Evolutionary conservation across 2,888 invertebrate genomes (phyloP).

Genomic region (Flabesymbios commensalis): DNA sequence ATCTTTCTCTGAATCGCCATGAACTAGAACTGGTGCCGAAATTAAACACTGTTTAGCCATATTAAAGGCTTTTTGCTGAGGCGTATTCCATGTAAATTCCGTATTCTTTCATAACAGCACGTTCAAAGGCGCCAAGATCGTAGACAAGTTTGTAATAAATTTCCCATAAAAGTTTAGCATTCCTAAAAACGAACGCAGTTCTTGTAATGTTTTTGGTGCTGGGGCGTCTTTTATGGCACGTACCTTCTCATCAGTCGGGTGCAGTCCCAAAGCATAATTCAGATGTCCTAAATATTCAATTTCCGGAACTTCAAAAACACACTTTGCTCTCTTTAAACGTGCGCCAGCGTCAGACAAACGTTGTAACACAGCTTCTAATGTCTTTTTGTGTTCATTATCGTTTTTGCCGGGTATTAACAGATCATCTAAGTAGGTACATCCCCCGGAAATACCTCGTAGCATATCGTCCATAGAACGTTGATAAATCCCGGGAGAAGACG

Average conservation of each 20-base stretch:
- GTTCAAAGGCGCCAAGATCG: constrained; percentile 14
- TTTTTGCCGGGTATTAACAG: background rate
- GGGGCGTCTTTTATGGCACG: constrained; percentile 16
- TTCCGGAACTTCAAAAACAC: constrained; percentile 11
- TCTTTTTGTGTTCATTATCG: background rate
- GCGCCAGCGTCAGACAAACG: background rate
- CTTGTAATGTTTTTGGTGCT: constrained; percentile 5
- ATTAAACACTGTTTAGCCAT: background rate
- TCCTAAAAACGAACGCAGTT: constrained; percentile 12
- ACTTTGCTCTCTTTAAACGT: constrained; percentile 11
- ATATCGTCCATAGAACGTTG: background rate
- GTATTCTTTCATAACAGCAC: constrained; percentile 10
- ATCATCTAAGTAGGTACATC: background rate
- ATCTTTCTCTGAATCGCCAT: background rate
- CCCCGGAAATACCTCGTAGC: background rate
- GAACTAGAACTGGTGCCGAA: background rate
- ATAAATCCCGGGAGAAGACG: background rate
- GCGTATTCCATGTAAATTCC: constrained; percentile 24
- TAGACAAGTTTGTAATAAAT: constrained; percentile 12
- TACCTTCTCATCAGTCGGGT: constrained; percentile 20
- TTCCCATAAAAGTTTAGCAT: constrained; percentile 12
- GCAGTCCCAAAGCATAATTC: constrained; percentile 28
- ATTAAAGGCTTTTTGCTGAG: background rate
- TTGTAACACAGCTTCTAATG: background rate
- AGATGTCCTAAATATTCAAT: constrained; percentile 25